Base-by-base conservation (phyloP, 2,797 vertebrate species). In the Potorous gilbertii region DNA sequence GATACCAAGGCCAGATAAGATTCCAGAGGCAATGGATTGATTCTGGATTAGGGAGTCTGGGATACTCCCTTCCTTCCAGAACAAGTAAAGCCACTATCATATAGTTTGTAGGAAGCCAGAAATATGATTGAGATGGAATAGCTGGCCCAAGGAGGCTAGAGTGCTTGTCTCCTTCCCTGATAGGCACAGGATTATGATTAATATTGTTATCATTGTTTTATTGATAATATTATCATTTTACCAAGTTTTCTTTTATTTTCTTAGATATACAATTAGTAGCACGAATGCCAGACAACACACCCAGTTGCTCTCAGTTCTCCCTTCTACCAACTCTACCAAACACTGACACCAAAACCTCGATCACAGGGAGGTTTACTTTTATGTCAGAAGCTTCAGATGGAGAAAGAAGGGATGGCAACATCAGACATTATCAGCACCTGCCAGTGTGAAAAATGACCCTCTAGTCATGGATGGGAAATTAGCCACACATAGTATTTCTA, bases 361-460 rank as follows among this genome's bases (percentile, higher is more conserved):
- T 93, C 92, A 92, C 94, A 62, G 97, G 96, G 93, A 97, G 55
- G 97, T 94, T 94, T 97, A 93, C 96, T 95, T 95, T 93, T 91
- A 94, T 97, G 96, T 96, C 96, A 97, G 93, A 95, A 96, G 74
- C 55, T 93, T 92, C 29, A 52, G 50, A 56, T 90, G 94, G 56
- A 92, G 74, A 74, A 81, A 95, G 94, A 97, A 95, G 95, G 13
- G 89, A 91, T 94, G 93, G 28, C 55, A 91, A 93, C 92, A 54
- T 97, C 94, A 87, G 54, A 96, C 96, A 97, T 96, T 97, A 92
- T 97, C 92, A 40, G 92, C 97, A 91, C 95, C 91, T 59, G 62
- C 92, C 96, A 95, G 81, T 31, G 96, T 97, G 95, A 96, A 97
- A 98, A 98, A 97, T 93, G 96, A 94, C 98, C 92, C 96, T 95